Base-by-base conservation (phyloP, 2,113 vertebrate genomes). In the Gnathonemus longibarbis region DNA sequence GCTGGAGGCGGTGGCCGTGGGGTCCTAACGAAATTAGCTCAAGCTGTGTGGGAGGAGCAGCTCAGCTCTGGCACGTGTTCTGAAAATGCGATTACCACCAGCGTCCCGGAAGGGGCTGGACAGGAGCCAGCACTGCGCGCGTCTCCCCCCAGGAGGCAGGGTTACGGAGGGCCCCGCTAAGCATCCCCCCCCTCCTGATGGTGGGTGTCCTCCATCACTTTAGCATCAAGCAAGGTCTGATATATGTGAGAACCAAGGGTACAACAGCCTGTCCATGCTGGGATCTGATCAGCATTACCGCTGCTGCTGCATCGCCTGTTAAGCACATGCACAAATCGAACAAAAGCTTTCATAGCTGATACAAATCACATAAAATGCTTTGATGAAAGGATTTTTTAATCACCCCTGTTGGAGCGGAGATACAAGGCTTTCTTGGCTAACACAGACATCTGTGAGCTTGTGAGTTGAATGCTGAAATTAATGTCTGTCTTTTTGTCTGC, bases 11-110 rank as follows among this genome's bases (percentile, higher is more conserved):
- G 9, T 27, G 39, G 8, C 24, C 19, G 10, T 84, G 83, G 62
- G 24, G 4, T 10, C 88, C 66, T 92, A 91, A 94, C 92, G 88
- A 90, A 91, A 93, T 93, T 94, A 93, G 19, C 88, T 84, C 89
- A 74, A 89, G 90, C 91, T 90, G 92, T 84, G 35, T 13, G 88
- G 88, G 88, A 91, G 77, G 91, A 91, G 89, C 86, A 21, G 46
- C 46, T 24, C 74, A 10, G 17, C 74, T 21, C 88, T 89, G 88
- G 92, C 90, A 80, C 70, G 58, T 92, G 48, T 83, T 85, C 53
- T 90, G 85, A 77, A 93, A 92, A 90, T 31, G 77, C 35, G 89
- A 77, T 91, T 84, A 62, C 84, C 91, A 88, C 90, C 88, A 92
- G 89, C 90, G 42, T 52, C 58, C 35, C 48, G 91, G 80, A 89